Base-by-base conservation (phyloP, 2,888 invertebrate genomes). In the Amphiduros pacificus region DNA sequence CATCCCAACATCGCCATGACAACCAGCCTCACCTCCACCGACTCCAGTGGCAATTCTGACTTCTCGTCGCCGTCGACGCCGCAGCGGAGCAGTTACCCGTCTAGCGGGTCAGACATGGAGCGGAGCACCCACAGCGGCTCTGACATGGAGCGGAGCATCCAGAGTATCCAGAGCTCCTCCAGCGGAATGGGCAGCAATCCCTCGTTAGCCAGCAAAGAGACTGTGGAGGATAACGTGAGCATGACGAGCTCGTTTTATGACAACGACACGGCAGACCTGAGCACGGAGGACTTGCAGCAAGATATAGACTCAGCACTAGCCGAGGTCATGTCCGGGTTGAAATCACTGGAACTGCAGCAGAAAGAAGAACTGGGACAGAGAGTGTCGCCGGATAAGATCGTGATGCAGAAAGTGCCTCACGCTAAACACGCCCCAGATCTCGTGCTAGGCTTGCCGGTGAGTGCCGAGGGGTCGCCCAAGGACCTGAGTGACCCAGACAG, bases 281-380 rank as follows among this genome's bases (percentile, higher is more conserved):
- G 60, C 57, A 68, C 70, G 2, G 74, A 74, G n/a, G 74, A 77
- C 55, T 60, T 74, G 20, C 63, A 71, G 6, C 60, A 67, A 41
- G 79, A 80, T 65, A 79, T 83, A 60, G 82, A 83, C 67, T 74
- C 68, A 49, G 82, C 82, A n/a, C 67, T 83, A 49, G 81, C 81
- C 17, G 80, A 81, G 66, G 80, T 83, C 24, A 79, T 81, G 75
- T 79, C 78, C 1, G 81, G 80, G 27, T 71, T 82, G 27, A 71
- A 79, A 59, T 76, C 76, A 1, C 67, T 81, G 58, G 80, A 82
- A 67, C 73, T 77, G 68, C 77, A 79, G 65, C 68, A 72, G 28
- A 20, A 31, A 22, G 52, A 56, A 6, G 27, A n/a, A 22, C 26
- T 31, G 2, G 44, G 6, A 17, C 27, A 17, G 53, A 28, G 22